phyloP scores from a whole-genome alignment of 2,888 invertebrate species.

The Cybosia mesomella region DNA sequence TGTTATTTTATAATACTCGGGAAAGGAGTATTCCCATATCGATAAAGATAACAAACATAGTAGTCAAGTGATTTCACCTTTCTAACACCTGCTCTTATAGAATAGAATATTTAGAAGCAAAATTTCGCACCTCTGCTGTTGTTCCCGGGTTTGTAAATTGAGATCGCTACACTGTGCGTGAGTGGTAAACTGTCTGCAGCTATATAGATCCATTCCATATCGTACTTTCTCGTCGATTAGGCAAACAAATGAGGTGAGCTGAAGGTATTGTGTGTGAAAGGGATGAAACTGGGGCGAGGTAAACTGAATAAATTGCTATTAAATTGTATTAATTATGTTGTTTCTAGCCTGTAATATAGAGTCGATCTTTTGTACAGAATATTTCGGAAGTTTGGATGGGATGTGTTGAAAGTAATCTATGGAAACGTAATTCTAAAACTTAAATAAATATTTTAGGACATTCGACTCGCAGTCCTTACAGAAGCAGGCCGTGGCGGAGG shows the following conservation, averaged over 20 bases:
- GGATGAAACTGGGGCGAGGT: conserved; percentile 57
- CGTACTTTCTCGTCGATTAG: conserved; percentile 75
- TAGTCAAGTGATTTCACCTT: conserved; percentile 1
- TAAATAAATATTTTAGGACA: too few species aligned
- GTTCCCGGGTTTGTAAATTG: background rate
- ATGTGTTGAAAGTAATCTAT: too few species aligned
- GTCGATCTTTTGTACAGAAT: background rate
- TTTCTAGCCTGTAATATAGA: background rate
- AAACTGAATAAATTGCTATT: conserved; percentile 21
- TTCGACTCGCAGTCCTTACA: too few species aligned
- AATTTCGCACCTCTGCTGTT: background rate
- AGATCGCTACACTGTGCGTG: background rate
- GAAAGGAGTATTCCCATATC: conserved; percentile 1
- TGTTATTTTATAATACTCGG: too few species aligned
- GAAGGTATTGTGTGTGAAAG: conserved; percentile 68
- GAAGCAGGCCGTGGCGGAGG: too few species aligned
- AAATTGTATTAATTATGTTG: background rate
- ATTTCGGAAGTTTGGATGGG: background rate
- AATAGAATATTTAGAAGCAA: background rate
- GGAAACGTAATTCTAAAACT: too few species aligned
- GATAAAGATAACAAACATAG: conserved; percentile 3
- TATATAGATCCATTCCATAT: conserved; percentile 70
- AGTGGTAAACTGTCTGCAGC: conserved; percentile 10
- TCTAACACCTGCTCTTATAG: background rate
- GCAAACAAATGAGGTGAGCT: conserved; percentile 71